These are phyloP conservation scores for Synaphobranchus kaupii DNA, from an alignment of 2,797 vertebrate species.

Conservation along the genomic window DNA sequence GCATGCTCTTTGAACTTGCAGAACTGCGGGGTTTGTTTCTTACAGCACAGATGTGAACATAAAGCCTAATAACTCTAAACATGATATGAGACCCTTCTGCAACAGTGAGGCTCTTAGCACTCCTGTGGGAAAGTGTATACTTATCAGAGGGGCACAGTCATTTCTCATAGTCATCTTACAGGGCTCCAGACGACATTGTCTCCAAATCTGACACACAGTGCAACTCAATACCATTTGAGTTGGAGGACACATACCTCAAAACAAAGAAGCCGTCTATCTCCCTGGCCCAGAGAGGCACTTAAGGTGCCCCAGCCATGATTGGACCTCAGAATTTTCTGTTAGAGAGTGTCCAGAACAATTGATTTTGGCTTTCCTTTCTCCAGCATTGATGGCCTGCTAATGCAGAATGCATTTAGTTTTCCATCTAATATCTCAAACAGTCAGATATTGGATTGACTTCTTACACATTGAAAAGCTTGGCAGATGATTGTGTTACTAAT, in stretches of 20 bases:
- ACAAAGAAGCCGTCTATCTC: background rate
- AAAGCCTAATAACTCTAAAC: background rate
- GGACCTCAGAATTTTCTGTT: background rate
- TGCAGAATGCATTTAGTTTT: slow-evolving; percentile 20
- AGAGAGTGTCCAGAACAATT: slow-evolving; percentile 7
- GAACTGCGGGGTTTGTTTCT: background rate
- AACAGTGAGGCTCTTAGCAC: background rate
- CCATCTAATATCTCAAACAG: slow-evolving; percentile 4
- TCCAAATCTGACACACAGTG: background rate
- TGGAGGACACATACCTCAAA: background rate
- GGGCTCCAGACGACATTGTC: background rate
- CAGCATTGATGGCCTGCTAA: slow-evolving; percentile 14
- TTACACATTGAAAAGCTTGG: slow-evolving; percentile 13
- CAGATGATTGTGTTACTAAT: slow-evolving; percentile 17
- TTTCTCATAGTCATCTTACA: slow-evolving; percentile 7
- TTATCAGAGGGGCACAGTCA: background rate
- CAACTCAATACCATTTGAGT: slow-evolving; percentile 10
- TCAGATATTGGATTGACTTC: slow-evolving; percentile 7
- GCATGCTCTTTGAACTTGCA: too few relatives aligned
- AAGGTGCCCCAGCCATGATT: background rate
- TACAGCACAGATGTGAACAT: background rate
- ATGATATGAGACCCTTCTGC: background rate
- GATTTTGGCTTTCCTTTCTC: slow-evolving; percentile 9
- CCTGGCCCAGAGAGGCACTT: background rate
- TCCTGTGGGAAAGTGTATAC: background rate